phyloP scores from a whole-genome alignment of 2,888 invertebrate genomes.

The Chaetoderma sp. region DNA sequence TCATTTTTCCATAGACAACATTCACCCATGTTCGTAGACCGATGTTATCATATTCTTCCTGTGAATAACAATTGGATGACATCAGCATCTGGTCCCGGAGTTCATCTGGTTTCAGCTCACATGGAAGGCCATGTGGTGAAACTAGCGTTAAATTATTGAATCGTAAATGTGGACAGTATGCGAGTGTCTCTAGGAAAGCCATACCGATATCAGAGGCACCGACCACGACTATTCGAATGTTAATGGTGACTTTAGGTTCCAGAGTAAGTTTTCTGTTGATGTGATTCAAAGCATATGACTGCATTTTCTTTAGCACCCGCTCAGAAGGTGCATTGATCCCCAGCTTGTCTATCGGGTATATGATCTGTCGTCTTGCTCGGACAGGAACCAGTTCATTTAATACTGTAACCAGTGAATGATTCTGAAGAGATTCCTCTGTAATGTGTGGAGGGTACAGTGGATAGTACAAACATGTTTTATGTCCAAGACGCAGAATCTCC shows the following conservation, averaged over 20 bases:
- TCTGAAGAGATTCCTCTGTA: slow-evolving; percentile 49
- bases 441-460: slow-evolving; percentile 66
- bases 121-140: slow-evolving; percentile 76
- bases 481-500: slow-evolving; percentile 65
- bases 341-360: slow-evolving; percentile 62
- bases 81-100: slow-evolving; percentile 55
- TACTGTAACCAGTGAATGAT: slow-evolving; percentile 62
- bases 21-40: slow-evolving; percentile 78
- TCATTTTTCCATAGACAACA: slow-evolving; percentile 72
- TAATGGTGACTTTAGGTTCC: slow-evolving; percentile 69
- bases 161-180: slow-evolving; percentile 73
- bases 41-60: slow-evolving; percentile 71
- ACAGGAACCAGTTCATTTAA: slow-evolving; percentile 68
- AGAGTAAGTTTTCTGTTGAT: slow-evolving; percentile 68
- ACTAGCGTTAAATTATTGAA: slow-evolving; percentile 81
- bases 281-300: slow-evolving; percentile 66
- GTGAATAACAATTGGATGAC: slow-evolving; percentile 59
- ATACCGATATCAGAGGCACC: slow-evolving; percentile 69
- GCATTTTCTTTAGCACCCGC: slow-evolving; percentile 55
- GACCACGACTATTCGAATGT: slow-evolving; percentile 69
- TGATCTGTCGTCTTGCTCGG: slow-evolving; percentile 64
- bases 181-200: slow-evolving; percentile 65
- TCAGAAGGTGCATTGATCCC: slow-evolving; percentile 67
- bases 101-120: slow-evolving; percentile 60
- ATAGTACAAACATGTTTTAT: slow-evolving; percentile 69